Percentiles rank a stretch among this genome's conserved stretches.
Evolutionary conservation across 2,888 invertebrate species (phyloP).

Genomic region (Neoascia interrupta): DNA sequence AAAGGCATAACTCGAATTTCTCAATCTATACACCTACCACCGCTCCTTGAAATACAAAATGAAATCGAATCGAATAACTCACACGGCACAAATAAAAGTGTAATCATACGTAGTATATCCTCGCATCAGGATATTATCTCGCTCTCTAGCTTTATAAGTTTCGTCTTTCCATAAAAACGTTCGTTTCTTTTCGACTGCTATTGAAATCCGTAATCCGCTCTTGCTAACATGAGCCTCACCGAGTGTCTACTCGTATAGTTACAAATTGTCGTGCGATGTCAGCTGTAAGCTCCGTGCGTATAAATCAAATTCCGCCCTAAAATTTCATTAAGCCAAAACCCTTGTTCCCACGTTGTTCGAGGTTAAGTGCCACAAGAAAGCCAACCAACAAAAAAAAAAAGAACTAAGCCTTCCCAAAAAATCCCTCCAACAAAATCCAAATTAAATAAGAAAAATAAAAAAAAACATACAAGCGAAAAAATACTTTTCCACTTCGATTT

Average conservation of each 20-base stretch:
- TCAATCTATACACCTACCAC: neutral
- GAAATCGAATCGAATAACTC: slow-evolving; percentile 47
- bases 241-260: too few relatives aligned
- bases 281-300: slow-evolving; percentile 46
- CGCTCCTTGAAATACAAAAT: too few relatives aligned
- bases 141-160: neutral
- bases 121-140: slow-evolving; percentile 6
- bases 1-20: slow-evolving; percentile 11
- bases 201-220: slow-evolving; percentile 49
- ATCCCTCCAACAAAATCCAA: slow-evolving; percentile 48
- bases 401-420: slow-evolving; percentile 3
- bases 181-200: slow-evolving; percentile 38
- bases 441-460: slow-evolving; percentile 48
- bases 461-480: slow-evolving; percentile 15
- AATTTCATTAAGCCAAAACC: slow-evolving; percentile 63
- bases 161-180: neutral
- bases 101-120: slow-evolving; percentile 34
- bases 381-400: neutral
- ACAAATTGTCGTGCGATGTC: slow-evolving; percentile 46
- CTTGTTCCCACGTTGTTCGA: slow-evolving; percentile 52
- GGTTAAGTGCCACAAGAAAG: slow-evolving; percentile 53
- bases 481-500: slow-evolving; percentile 59
- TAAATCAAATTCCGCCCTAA: slow-evolving; percentile 65
- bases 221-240: slow-evolving; percentile 12
- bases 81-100: slow-evolving; percentile 39